These are phyloP conservation scores for Anas capensis DNA, from an alignment of 2,797 vertebrate species.

Conservation along the genomic window DNA sequence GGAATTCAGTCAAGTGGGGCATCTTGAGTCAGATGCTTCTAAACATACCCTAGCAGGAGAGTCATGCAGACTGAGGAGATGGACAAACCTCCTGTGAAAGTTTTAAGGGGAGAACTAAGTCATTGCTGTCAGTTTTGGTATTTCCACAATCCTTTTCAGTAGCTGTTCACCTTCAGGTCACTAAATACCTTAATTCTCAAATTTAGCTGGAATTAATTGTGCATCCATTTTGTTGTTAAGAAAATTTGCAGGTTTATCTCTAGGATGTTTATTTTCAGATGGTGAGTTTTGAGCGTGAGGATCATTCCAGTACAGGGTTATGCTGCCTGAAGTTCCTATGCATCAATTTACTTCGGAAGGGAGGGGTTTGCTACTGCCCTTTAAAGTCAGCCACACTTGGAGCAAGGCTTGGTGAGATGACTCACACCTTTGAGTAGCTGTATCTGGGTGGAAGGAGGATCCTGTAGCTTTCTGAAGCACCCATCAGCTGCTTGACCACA, in stretches of 20 bases:
- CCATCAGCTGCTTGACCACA: neutral
- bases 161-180: neutral
- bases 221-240: neutral
- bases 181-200: neutral
- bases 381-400: rapidly evolving
- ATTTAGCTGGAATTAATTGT: neutral
- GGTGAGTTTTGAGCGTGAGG: rapidly evolving
- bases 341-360: neutral
- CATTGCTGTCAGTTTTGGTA: neutral
- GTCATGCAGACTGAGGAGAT: neutral
- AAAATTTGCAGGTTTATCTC: neutral
- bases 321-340: neutral
- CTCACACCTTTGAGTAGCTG: neutral
- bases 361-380: neutral
- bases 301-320: neutral
- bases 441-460: rapidly evolving
- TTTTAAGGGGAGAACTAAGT: neutral
- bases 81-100: neutral
- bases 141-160: neutral
- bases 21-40: neutral
- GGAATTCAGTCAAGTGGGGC: neutral
- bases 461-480: rapidly evolving
- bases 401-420: neutral
- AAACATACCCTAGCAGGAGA: neutral
- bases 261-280: neutral